These are phyloP conservation scores for Periophthalmodon schlosseri DNA, from an alignment of 2,113 vertebrate species.

Conservation along the genomic window DNA sequence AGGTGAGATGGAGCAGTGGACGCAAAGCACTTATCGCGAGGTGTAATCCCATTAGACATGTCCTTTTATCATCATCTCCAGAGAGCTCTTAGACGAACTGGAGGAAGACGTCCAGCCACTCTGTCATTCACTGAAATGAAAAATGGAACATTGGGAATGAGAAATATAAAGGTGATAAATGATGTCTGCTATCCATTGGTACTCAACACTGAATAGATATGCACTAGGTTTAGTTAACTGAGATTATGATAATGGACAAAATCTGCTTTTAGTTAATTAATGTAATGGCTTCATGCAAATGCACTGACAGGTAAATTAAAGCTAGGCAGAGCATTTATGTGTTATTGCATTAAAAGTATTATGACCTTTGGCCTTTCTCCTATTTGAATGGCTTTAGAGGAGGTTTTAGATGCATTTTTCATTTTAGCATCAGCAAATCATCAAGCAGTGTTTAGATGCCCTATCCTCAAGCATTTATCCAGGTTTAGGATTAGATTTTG, in stretches of 20 bases:
- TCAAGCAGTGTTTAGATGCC: neutral
- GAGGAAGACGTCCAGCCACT: slow-evolving; percentile 34
- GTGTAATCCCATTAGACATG: slow-evolving; percentile 71
- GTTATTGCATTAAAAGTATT: neutral
- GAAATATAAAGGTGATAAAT: slow-evolving; percentile 33
- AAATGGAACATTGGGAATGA: slow-evolving; percentile 10
- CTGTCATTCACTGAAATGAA: slow-evolving; percentile 28
- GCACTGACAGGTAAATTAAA: slow-evolving; percentile 13
- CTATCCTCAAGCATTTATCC: neutral
- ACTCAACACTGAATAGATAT: slow-evolving; percentile 4
- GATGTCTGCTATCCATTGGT: slow-evolving; percentile 16
- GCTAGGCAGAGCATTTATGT: neutral
- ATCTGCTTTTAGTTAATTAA: slow-evolving; percentile 16
- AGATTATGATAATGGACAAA: slow-evolving; percentile 14
- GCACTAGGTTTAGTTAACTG: slow-evolving; percentile 6
- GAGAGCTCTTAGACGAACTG: slow-evolving; percentile 54
- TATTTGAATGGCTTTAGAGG: neutral
- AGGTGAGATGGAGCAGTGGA: slow-evolving; percentile 52
- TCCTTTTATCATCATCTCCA: slow-evolving; percentile 70
- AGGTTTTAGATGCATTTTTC: neutral
- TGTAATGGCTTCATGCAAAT: slow-evolving; percentile 13
- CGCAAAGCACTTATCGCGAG: slow-evolving; percentile 61
- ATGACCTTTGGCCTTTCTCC: neutral
- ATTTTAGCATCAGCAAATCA: neutral
- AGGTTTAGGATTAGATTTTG: neutral